These are phyloP conservation scores for Orientallactaga sibirica DNA, from an alignment of 2,797 vertebrate genomes.

Conservation along the genomic window DNA sequence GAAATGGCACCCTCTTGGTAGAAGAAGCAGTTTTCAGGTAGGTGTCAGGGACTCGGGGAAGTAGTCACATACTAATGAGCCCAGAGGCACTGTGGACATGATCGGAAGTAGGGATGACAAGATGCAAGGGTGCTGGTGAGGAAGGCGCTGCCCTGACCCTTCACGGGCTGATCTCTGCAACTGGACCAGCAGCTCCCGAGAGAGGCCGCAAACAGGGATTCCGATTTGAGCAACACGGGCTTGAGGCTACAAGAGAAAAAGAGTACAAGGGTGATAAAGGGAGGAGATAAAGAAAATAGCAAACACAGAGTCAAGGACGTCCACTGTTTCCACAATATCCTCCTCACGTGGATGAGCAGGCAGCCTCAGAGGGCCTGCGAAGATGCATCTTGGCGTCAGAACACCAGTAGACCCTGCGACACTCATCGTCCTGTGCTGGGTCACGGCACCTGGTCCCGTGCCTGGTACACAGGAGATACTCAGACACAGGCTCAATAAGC, in stretches of 20 bases:
- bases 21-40: not conserved
- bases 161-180: fast-evolving
- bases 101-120: fast-evolving
- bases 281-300: fast-evolving
- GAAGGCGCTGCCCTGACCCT: fast-evolving
- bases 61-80: fast-evolving
- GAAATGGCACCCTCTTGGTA: not conserved
- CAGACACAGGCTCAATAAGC: no score
- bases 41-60: no score
- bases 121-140: no score
- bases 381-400: no score
- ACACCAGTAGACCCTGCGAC: no score
- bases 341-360: no score
- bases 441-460: no score
- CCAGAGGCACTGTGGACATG: fast-evolving
- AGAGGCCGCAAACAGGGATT: fast-evolving
- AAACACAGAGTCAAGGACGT: not conserved
- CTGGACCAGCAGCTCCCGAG: no score
- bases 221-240: fast-evolving
- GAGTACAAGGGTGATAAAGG: fast-evolving
- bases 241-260: fast-evolving
- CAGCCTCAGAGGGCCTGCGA: no score
- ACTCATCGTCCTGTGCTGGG: no score
- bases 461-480: no score
- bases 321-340: fast-evolving